Base-by-base conservation (phyloP, 2,888 invertebrate genomes). In the Ptilodon capucinus region DNA sequence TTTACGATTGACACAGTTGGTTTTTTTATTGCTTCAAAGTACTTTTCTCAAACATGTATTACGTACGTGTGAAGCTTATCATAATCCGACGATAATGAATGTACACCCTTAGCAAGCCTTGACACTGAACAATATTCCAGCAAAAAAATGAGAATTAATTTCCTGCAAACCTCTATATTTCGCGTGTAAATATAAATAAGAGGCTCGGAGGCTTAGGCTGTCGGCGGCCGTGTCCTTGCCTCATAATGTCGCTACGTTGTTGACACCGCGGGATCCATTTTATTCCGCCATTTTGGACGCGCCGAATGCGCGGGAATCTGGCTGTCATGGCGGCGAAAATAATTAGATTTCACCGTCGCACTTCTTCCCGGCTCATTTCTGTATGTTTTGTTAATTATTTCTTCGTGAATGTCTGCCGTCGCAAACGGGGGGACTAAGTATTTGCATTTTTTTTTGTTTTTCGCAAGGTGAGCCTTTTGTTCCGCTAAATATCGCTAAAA, bases 371-470 rank as follows among this genome's bases (percentile, higher is more conserved):
- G 79, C 81, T 84, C 85, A 85, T 85, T 87, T 84, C 80, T 85
- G 83, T 85, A 81, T 88, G 84, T 86, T 87, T 86, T 83, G 82
- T 85, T 86, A 87, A 86, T 87, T 87, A 88, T 88, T 84, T 84
- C 78, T 76, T 76, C 72, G 71, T 76, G 65, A 74, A 81, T 76
- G 79, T n/a, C n/a, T n/a, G n/a, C n/a, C n/a, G n/a, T 79, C 70
- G 67, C 63, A 60, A 55, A n/a, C 61, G 56, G 41, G 60, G 57
- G 60, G 64, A 65, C 69, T 71, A 64, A 64, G 61, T 60, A 54
- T 61, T 56, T 56, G 62, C 54, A 44, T 54, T 65, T 72, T 64
- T 65, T 67, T 63, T 63, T 60, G 57, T 61, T 48, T n/a, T 60
- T 52, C 51, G 48, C 48, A 48, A 56, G 57, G 54, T 63, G 50